phyloP scores from a whole-genome alignment of 2,888 invertebrate species.

The Erynnis tages region DNA sequence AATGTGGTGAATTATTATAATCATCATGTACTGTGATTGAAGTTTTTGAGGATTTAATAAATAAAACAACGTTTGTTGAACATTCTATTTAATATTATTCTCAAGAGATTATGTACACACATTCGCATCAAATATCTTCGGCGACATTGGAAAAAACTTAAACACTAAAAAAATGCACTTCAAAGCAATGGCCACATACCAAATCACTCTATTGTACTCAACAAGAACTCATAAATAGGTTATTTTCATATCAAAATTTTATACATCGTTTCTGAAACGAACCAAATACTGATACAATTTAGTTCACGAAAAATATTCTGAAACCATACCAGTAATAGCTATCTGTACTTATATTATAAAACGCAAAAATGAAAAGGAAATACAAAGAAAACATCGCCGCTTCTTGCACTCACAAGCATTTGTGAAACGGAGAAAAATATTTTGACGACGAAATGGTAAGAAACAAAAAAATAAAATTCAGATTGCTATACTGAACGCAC shows the following conservation, averaged over 20 bases:
- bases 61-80: constrained; percentile 3
- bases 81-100: constrained; percentile 18
- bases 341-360: too few species aligned
- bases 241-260: too few species aligned
- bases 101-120: constrained; percentile 19
- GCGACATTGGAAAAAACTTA: constrained; percentile 8
- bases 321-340: too few species aligned
- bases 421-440: background rate
- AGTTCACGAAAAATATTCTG: too few species aligned
- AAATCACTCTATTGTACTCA: constrained; percentile 4
- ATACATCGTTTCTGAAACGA: too few species aligned
- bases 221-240: background rate
- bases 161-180: constrained; percentile 10
- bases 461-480: too few species aligned
- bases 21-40: too few species aligned
- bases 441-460: too few species aligned
- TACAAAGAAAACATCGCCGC: background rate
- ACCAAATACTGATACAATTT: too few species aligned
- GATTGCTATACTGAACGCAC: too few species aligned
- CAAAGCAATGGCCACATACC: constrained; percentile 1
- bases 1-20: too few species aligned
- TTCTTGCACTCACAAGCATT: background rate
- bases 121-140: background rate
- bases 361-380: background rate
- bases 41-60: too few species aligned